These are phyloP conservation scores for Stramonita haemastoma DNA, from an alignment of 2,888 invertebrate species.

Conservation along the genomic window DNA sequence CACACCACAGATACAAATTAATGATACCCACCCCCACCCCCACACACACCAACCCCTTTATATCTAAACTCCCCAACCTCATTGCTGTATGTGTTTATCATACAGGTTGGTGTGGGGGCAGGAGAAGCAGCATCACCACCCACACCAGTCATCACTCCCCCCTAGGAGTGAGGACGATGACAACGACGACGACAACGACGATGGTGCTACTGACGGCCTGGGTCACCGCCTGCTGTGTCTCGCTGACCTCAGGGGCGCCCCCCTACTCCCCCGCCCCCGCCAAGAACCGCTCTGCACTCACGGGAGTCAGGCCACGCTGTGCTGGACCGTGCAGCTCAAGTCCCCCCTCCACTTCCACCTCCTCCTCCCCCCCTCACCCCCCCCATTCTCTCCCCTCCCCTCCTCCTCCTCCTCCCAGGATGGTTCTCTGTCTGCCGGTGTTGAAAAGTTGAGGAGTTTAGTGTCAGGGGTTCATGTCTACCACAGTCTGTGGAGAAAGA, in stretches of 20 bases:
- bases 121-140: background rate
- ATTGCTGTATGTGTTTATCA: background rate
- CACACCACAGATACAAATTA: background rate
- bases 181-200: too few species aligned
- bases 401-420: background rate
- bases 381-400: background rate
- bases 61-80: background rate
- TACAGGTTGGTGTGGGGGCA: background rate
- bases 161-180: too few species aligned
- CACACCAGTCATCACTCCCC: too few species aligned
- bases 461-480: background rate
- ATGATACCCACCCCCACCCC: background rate
- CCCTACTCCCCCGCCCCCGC: slow-evolving; percentile 15
- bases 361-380: background rate
- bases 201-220: background rate
- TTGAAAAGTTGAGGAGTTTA: background rate
- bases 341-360: background rate
- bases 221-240: background rate
- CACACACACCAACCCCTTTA: background rate
- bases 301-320: slow-evolving; percentile 51
- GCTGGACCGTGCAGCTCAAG: slow-evolving; percentile 55
- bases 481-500: background rate
- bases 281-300: slow-evolving; percentile 39
- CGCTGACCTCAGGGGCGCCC: background rate
- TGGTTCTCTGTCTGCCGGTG: background rate